Percentiles rank a stretch among this genome's conserved stretches.
These are phyloP conservation scores for Heterotis niloticus DNA, from an alignment of 2,113 vertebrate species.

Conservation along the genomic window DNA sequence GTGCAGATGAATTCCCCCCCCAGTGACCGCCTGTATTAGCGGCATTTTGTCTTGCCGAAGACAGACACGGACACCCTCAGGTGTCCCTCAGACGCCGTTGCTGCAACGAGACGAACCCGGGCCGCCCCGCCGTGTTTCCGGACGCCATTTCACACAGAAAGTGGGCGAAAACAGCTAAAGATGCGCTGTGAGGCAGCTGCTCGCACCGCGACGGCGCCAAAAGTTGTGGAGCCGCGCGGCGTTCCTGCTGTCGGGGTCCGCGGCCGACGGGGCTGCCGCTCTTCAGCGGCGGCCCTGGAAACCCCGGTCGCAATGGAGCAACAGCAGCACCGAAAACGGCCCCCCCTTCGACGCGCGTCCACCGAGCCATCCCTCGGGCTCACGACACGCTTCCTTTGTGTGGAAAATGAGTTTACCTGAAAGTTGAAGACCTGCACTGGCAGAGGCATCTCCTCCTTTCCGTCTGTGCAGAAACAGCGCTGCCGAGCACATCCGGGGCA, in stretches of 20 bases:
- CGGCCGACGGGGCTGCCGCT: conserved; percentile 22
- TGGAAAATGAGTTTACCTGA: conserved; percentile 68
- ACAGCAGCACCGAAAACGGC: neutral
- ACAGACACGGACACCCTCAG: too few relatives aligned
- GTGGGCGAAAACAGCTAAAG: too few relatives aligned
- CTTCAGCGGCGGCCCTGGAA: neutral
- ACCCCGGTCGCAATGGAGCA: neutral
- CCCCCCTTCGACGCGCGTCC: neutral
- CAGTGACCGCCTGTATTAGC: too few relatives aligned
- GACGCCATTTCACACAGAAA: too few relatives aligned
- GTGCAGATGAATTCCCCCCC: too few relatives aligned
- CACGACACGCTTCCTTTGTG: neutral
- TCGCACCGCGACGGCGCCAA: too few relatives aligned
- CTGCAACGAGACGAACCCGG: too few relatives aligned
- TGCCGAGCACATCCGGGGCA: conserved; percentile 51
- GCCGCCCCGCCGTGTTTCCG: too few relatives aligned
- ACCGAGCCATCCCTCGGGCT: neutral
- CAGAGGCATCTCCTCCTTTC: conserved; percentile 76
- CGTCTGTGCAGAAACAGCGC: conserved; percentile 37
- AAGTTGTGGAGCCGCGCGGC: too few relatives aligned
- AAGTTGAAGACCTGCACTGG: conserved; percentile 93
- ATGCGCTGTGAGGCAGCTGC: too few relatives aligned
- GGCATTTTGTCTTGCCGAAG: too few relatives aligned
- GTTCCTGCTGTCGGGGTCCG: neutral
- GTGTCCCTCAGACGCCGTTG: too few relatives aligned